Base-by-base conservation (phyloP, 2,113 vertebrate genomes). In the Leptocoma aspasia region DNA sequence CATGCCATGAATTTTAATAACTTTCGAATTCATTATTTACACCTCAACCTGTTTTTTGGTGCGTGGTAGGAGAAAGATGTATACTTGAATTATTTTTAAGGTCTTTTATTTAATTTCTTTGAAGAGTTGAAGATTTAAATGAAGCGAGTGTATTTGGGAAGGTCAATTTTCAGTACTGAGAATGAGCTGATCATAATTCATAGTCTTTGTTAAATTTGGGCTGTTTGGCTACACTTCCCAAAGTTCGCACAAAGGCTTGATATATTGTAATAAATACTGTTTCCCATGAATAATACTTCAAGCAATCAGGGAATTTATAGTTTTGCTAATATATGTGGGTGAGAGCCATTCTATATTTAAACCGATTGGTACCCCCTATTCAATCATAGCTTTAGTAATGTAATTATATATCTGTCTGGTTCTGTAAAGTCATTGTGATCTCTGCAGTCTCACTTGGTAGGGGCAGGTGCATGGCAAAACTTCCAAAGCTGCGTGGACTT, bases 231-330 rank as follows among this genome's bases (percentile, higher is more conserved):
- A 8, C 4, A 4, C 14, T 81, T 37, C 17, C 30, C 10, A 14
- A 47, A 81, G 17, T 53, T 80, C 19, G 52, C 30, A 39, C 9
- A 69, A 47, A 81, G 66, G 19, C n/a, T 35, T 78, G 23, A 31
- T 35, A 57, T 54, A 23, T 33, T 63, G 37, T 47, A 59, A 22
- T 56, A 77, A 72, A 31, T 7, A 24, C 9, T 0, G 0, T 22
- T 79, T 90, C 27, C 75, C 31, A 27, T 44, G 2, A 87, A 33
- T 73, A 82, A 42, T 18, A 56, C 24, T 61, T 78, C 8, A 65
- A 31, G 39, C 31, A 31, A 11, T 56, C 19, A n/a, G 13, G 14
- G 20, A 84, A n/a, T 73, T 31, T 60, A 24, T 27, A 57, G 9
- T 60, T 93, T 76, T 84, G 13, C 45, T 77, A 53, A 49, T 53